Evolutionary conservation across 2,113 vertebrate genomes (phyloP).

Genomic region (Notiomystis cincta): DNA sequence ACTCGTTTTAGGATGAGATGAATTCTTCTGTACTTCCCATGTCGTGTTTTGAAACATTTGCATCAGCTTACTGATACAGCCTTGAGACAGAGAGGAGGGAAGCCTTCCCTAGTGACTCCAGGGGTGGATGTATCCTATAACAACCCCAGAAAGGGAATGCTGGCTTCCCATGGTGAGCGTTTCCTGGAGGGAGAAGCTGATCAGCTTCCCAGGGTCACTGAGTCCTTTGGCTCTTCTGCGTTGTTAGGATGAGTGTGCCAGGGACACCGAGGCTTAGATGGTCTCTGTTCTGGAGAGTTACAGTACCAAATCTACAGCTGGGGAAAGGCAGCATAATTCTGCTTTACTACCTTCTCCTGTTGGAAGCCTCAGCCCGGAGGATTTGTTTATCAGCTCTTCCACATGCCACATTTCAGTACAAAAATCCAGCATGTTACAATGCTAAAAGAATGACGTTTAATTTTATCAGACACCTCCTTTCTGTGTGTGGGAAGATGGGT

Average conservation of each 20-base stretch:
- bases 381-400: slow-evolving; percentile 33
- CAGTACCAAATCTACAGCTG: not conserved
- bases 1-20: not conserved
- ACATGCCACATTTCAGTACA: not conserved
- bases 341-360: not conserved
- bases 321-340: not conserved
- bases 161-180: not conserved
- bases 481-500: not conserved
- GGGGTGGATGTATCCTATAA: not conserved
- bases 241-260: not conserved
- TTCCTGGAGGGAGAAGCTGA: not conserved
- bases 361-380: not conserved
- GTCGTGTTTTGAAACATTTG: not conserved
- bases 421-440: not conserved
- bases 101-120: not conserved
- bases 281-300: not conserved
- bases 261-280: not conserved
- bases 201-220: not conserved
- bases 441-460: not conserved
- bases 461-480: slow-evolving; percentile 44
- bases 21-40: not conserved
- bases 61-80: not conserved
- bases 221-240: not conserved
- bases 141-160: not conserved
- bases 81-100: not conserved